phyloP scores from a whole-genome alignment of 1,140 invertebrate genomes.

The Aphelenchoides fujianensis region DNA sequence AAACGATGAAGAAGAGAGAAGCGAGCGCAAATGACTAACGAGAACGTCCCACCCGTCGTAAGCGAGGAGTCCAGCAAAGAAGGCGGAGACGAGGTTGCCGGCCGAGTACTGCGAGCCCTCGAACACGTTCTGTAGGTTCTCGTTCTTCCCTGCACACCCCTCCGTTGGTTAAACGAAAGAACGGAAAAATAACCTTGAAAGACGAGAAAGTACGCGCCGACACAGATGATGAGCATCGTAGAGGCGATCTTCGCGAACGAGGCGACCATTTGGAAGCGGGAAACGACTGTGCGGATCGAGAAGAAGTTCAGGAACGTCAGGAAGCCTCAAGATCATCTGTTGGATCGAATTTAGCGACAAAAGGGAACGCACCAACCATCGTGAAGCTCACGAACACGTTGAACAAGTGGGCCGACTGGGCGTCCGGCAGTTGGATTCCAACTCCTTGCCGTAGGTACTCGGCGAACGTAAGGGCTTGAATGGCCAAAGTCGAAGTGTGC shows the following conservation, averaged over 20 bases:
- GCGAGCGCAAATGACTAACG: too few relatives aligned
- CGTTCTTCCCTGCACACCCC: slow-evolving; percentile 24
- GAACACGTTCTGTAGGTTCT: slow-evolving; percentile 46
- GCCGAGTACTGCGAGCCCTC: slow-evolving; percentile 25
- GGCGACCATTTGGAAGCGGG: slow-evolving; percentile 55
- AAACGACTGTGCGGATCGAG: slow-evolving; percentile 40
- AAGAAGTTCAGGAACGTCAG: slow-evolving; percentile 48
- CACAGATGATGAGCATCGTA: slow-evolving; percentile 18
- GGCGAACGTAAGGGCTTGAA: slow-evolving; percentile 47
- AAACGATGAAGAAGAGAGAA: too few relatives aligned
- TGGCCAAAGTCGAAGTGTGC: slow-evolving; percentile 37
- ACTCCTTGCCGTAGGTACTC: slow-evolving; percentile 46
- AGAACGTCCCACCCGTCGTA: slow-evolving; percentile 53
- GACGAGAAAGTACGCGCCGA: slow-evolving; percentile 15
- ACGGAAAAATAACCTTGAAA: not conserved
- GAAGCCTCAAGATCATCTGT: slow-evolving; percentile 32
- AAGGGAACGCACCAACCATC: slow-evolving; percentile 16
- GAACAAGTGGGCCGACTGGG: not conserved
- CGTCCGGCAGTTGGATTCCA: slow-evolving; percentile 12
- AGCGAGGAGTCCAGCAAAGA: slow-evolving; percentile 49
- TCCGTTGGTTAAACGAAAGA: not conserved
- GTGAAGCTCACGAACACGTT: slow-evolving; percentile 22
- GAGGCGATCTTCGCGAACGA: slow-evolving; percentile 37
- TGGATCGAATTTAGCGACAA: not conserved
- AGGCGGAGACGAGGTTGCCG: slow-evolving; percentile 34